Evolutionary conservation across 2,888 invertebrate species (phyloP).

Genomic region (Calameuta idolon): DNA sequence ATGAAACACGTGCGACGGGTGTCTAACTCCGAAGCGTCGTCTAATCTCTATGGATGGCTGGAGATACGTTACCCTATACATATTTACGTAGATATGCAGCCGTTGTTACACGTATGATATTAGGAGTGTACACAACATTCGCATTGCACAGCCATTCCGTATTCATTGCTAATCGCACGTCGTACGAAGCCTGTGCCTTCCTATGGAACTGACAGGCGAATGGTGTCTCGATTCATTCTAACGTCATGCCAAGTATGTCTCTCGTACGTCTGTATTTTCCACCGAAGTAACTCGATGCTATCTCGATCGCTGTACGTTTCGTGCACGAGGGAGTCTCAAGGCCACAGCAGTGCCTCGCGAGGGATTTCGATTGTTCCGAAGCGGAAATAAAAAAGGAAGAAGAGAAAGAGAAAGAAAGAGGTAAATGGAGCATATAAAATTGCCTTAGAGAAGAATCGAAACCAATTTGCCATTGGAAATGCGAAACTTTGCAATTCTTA

Average conservation of each 20-base stretch:
- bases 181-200: not conserved
- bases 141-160: not conserved
- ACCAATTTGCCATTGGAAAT: not conserved
- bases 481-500: not conserved
- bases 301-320: slow-evolving; percentile 10
- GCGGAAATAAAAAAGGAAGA: not conserved
- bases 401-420: not conserved
- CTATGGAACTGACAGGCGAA: slow-evolving; percentile 6
- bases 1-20: not conserved
- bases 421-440: not conserved
- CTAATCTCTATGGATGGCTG: not conserved
- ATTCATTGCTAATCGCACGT: not conserved
- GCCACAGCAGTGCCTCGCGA: not conserved
- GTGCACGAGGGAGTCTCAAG: not conserved
- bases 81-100: not conserved
- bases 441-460: not conserved
- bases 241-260: slow-evolving; percentile 19
- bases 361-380: not conserved
- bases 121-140: not conserved
- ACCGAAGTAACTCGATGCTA: slow-evolving; percentile 38
- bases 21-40: not conserved
- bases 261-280: slow-evolving; percentile 32
- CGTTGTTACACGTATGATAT: not conserved
- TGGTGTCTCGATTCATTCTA: slow-evolving; percentile 24
- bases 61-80: not conserved